phyloP scores from a whole-genome alignment of 1,140 invertebrate genomes.

The Drosophila punjabiensis region DNA sequence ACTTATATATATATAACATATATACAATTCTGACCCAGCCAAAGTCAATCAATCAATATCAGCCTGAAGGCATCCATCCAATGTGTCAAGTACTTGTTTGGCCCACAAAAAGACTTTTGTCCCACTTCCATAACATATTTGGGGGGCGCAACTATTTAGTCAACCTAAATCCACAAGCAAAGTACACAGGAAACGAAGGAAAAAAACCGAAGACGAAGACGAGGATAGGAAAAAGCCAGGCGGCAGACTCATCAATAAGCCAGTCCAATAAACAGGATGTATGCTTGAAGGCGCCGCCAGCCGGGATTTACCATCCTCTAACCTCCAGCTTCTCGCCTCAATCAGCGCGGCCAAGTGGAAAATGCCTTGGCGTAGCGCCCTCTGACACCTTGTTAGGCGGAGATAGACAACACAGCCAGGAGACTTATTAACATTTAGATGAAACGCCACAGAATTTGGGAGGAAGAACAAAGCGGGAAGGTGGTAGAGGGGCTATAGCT shows the following conservation, averaged over 20 bases:
- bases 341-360: constrained; percentile 80
- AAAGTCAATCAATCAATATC: constrained; percentile 73
- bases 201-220: constrained; percentile 18
- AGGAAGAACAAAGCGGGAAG: constrained; percentile 24
- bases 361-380: constrained; percentile 69
- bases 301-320: constrained; percentile 43
- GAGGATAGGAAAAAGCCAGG: constrained; percentile 14
- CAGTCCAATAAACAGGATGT: constrained; percentile 80
- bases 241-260: constrained; percentile 73
- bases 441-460: constrained; percentile 57
- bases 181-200: constrained; percentile 32
- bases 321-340: constrained; percentile 42
- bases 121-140: constrained; percentile 48
- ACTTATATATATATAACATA: background rate
- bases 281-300: constrained; percentile 61
- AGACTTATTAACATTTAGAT: constrained; percentile 83
- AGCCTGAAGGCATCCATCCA: constrained; percentile 31
- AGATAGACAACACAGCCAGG: constrained; percentile 24
- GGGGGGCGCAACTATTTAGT: constrained; percentile 65
- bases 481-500: background rate
- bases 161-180: constrained; percentile 68
- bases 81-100: constrained; percentile 58
- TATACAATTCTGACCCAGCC: background rate
- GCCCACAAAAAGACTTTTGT: constrained; percentile 37
- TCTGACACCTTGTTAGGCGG: constrained; percentile 75